Evolutionary conservation across 1,140 invertebrate genomes (phyloP).

Genomic region (Drosophila setifemur): DNA sequence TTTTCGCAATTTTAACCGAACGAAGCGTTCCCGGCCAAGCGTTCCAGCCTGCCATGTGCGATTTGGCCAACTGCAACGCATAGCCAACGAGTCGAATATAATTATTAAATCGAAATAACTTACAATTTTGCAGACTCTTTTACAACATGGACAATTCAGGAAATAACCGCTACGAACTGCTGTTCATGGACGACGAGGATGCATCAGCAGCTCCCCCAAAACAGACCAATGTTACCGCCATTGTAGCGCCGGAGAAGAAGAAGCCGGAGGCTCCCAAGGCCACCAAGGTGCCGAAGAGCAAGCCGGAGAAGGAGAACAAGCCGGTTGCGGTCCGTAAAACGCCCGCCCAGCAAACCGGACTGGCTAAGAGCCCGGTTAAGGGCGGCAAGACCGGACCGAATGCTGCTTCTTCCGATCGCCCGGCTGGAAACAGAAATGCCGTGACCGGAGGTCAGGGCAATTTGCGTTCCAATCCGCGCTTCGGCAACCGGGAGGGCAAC

Average conservation of each 20-base stretch:
- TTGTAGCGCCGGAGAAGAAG: slow-evolving; percentile 45
- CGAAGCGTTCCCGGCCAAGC: too few relatives aligned
- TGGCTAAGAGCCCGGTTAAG: slow-evolving; percentile 52
- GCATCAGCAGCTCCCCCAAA: slow-evolving; percentile 82
- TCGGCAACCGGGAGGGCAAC: slow-evolving; percentile 82
- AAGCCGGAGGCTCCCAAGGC: slow-evolving; percentile 1
- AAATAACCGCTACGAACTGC: slow-evolving; percentile 96
- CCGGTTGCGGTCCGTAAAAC: slow-evolving; percentile 72
- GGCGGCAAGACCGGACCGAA: slow-evolving; percentile 31
- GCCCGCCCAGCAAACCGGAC: slow-evolving; percentile 49
- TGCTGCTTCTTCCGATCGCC: neutral
- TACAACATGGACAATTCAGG: slow-evolving; percentile 93
- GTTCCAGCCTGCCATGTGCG: slow-evolving; percentile 11
- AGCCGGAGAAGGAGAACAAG: slow-evolving; percentile 93
- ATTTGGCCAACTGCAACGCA: slow-evolving; percentile 6
- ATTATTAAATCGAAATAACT: slow-evolving; percentile 14
- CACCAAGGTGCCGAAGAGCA: slow-evolving; percentile 26
- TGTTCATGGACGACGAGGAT: slow-evolving; percentile 91
- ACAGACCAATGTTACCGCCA: slow-evolving; percentile 2
- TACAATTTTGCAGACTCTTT: slow-evolving; percentile 22
- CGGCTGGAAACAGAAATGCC: slow-evolving; percentile 85
- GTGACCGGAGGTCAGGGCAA: slow-evolving; percentile 83
- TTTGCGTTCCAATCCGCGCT: slow-evolving; percentile 82
- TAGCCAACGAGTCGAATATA: slow-evolving; percentile 15
- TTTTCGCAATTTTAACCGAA: slow-evolving; percentile 34